phyloP scores from a whole-genome alignment of 2,113 vertebrate genomes.

The Oriolus oriolus region DNA sequence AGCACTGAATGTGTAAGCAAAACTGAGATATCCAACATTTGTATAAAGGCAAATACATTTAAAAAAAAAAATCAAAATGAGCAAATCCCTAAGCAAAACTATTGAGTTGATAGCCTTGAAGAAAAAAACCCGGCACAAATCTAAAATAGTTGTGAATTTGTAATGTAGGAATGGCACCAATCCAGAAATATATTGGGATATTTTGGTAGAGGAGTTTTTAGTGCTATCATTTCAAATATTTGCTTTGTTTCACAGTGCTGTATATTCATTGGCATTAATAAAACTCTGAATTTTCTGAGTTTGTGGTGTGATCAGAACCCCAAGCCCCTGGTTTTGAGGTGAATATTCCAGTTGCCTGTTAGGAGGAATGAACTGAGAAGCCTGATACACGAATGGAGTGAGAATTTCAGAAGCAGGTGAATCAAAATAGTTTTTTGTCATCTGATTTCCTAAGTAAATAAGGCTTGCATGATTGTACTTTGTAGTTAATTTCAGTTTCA shows the following conservation, averaged over 20 bases:
- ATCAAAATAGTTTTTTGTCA: neutral
- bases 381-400: neutral
- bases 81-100: neutral
- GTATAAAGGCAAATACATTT: neutral
- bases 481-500: neutral
- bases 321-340: neutral
- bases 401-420: neutral
- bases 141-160: neutral
- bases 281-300: neutral
- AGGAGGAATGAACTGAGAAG: neutral
- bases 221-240: neutral
- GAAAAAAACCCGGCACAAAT: neutral
- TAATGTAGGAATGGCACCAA: neutral
- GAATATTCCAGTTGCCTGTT: neutral
- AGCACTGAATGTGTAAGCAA: constrained; percentile 16
- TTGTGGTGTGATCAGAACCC: neutral
- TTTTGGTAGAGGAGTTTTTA: neutral
- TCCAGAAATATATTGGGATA: neutral
- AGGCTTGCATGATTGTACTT: neutral
- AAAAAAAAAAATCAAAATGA: neutral
- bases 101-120: neutral
- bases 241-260: neutral
- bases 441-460: neutral
- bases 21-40: constrained; percentile 24
- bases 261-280: neutral